These are phyloP conservation scores for Prinia subflava DNA, from an alignment of 2,113 vertebrate species.

Conservation along the genomic window DNA sequence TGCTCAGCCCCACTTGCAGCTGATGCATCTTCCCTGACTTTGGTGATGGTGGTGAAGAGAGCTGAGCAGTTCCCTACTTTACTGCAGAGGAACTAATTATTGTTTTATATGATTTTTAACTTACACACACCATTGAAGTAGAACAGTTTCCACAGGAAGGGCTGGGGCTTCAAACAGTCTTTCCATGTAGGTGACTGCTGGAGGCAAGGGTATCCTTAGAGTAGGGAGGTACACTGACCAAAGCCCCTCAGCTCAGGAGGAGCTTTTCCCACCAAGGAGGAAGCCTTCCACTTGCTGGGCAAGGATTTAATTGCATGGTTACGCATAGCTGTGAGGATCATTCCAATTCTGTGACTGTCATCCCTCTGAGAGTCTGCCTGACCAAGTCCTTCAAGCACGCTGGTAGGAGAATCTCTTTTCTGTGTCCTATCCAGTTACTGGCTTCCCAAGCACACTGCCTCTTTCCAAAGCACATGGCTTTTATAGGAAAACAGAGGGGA, in stretches of 20 bases:
- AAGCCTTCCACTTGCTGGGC: background rate
- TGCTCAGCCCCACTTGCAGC: background rate
- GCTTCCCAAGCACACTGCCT: background rate
- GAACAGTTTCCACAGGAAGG: background rate
- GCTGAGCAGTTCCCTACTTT: background rate
- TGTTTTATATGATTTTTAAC: background rate
- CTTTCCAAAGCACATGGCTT: background rate
- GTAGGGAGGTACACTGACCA: background rate
- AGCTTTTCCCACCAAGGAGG: background rate
- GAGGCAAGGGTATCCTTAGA: background rate
- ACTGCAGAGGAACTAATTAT: background rate
- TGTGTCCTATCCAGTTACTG: background rate
- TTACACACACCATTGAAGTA: background rate
- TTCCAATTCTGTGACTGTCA: background rate
- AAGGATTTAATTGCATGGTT: background rate
- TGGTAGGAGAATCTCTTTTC: background rate
- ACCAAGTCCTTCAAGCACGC: background rate
- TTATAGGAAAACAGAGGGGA: background rate
- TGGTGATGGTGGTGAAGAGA: rapidly evolving
- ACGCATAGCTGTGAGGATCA: background rate
- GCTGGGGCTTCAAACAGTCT: background rate
- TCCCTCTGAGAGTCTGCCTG: background rate
- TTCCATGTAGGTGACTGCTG: background rate
- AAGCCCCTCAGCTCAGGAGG: background rate
- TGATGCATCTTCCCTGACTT: background rate